phyloP scores from a whole-genome alignment of 2,113 vertebrate genomes.

The Proteles cristata region DNA sequence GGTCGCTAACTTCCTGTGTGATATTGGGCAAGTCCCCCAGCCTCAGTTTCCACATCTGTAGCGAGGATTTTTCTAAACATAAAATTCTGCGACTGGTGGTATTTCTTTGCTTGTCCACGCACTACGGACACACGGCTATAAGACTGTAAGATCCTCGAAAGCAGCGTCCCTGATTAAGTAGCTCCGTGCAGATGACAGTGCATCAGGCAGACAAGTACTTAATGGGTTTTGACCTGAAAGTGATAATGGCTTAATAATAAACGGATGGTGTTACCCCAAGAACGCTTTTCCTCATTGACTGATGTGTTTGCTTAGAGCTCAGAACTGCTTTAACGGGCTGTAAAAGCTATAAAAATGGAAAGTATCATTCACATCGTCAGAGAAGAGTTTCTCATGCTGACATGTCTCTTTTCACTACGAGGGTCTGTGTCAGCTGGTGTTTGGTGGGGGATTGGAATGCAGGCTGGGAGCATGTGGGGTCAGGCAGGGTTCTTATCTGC shows the following conservation, averaged over 20 bases:
- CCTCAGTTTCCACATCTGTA: background rate
- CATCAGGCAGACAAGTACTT: accelerated
- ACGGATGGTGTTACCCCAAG: background rate
- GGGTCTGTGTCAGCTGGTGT: background rate
- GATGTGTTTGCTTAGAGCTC: background rate
- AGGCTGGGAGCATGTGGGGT: accelerated
- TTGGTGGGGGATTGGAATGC: background rate
- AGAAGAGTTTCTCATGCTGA: background rate
- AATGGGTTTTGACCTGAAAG: background rate
- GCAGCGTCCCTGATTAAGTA: background rate
- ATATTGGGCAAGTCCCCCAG: background rate
- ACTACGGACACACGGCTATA: accelerated
- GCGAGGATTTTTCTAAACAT: background rate
- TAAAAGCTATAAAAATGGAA: background rate
- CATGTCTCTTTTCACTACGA: accelerated
- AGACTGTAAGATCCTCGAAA: accelerated
- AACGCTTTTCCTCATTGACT: background rate
- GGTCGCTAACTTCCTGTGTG: background rate
- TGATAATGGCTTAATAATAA: background rate
- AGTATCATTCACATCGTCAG: background rate
- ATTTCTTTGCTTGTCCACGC: background rate
- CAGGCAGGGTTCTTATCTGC: background rate
- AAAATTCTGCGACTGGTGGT: background rate
- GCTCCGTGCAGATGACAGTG: accelerated
- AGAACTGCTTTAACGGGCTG: background rate